A percentile compares a stretch with the other conserved stretches of the same genome.
Conservation (phyloP, 1,140 invertebrate species). For the Drosophila ogumai region DNA sequence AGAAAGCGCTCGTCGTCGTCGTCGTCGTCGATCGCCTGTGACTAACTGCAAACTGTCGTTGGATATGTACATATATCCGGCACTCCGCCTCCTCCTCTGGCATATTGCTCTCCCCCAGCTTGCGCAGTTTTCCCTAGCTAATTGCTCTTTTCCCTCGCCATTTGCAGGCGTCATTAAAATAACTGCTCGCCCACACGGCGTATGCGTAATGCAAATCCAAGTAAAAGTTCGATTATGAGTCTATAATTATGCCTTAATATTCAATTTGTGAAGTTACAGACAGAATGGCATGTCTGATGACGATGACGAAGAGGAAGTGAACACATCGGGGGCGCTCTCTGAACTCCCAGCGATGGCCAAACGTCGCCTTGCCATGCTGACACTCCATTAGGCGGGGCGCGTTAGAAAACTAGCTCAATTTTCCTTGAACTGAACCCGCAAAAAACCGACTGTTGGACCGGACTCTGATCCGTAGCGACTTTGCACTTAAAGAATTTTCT, state of each 20-base stretch:
- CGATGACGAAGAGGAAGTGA: slow-evolving; percentile 25
- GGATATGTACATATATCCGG: slow-evolving; percentile 18
- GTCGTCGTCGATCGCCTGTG: slow-evolving; percentile 47
- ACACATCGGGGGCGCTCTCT: slow-evolving; percentile 23
- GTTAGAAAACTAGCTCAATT: slow-evolving; percentile 67
- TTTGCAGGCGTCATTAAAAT: slow-evolving; percentile 70
- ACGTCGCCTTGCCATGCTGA: slow-evolving; percentile 35
- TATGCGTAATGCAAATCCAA: slow-evolving; percentile 60
- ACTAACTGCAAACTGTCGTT: slow-evolving; percentile 57
- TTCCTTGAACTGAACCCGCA: slow-evolving; percentile 66
- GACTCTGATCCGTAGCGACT: slow-evolving; percentile 23
- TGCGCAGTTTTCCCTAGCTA: slow-evolving; percentile 24
- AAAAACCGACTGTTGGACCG: slow-evolving; percentile 27
- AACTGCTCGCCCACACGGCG: slow-evolving; percentile 65
- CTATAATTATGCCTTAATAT: slow-evolving; percentile 4
- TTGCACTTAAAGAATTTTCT: not conserved
- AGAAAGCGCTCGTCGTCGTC: slow-evolving; percentile 60
- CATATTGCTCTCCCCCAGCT: slow-evolving; percentile 20
- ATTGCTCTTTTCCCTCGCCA: slow-evolving; percentile 57
- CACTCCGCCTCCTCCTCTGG: not conserved
- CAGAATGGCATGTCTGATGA: not conserved
- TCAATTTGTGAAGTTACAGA: not conserved
- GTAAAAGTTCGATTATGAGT: slow-evolving; percentile 64
- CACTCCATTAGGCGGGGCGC: slow-evolving; percentile 40
- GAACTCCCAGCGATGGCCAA: slow-evolving; percentile 35